Evolutionary conservation across 1,140 invertebrate species (phyloP).

Genomic region (Trichomalopsis sarcophagae): DNA sequence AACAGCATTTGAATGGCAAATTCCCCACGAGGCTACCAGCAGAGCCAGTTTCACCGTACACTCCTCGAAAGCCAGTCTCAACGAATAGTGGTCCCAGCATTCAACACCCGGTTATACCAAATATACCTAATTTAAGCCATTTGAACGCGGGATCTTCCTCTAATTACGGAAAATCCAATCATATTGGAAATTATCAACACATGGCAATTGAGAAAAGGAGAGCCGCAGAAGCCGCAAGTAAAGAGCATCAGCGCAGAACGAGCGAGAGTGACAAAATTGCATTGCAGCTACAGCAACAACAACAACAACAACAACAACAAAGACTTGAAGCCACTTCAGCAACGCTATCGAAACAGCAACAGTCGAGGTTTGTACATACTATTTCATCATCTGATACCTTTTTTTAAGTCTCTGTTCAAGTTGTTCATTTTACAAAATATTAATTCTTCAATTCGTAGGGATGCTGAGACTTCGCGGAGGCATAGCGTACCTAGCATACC

Average conservation of each 20-base stretch:
- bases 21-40: constrained; percentile 58
- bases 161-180: neutral
- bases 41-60: constrained; percentile 69
- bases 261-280: constrained; percentile 65
- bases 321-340: constrained; percentile 45
- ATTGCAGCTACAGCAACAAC: constrained; percentile 55
- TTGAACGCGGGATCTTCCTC: constrained; percentile 59
- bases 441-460: constrained; percentile 12
- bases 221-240: constrained; percentile 40
- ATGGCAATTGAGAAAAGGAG: constrained; percentile 68
- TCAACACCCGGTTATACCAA: constrained; percentile 69
- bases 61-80: constrained; percentile 62
- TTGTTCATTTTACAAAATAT: neutral
- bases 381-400: neutral
- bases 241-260: constrained; percentile 60
- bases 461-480: constrained; percentile 56
- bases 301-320: constrained; percentile 51
- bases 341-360: constrained; percentile 56
- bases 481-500: constrained; percentile 68
- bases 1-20: constrained; percentile 63
- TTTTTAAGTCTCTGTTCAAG: neutral
- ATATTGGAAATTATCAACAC: constrained; percentile 52
- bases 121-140: constrained; percentile 71
- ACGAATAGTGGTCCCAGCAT: neutral
- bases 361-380: constrained; percentile 47